Conservation (phyloP, 53 echinoderm and acorn worm genomes). For the Antedon mediterranea region DNA sequence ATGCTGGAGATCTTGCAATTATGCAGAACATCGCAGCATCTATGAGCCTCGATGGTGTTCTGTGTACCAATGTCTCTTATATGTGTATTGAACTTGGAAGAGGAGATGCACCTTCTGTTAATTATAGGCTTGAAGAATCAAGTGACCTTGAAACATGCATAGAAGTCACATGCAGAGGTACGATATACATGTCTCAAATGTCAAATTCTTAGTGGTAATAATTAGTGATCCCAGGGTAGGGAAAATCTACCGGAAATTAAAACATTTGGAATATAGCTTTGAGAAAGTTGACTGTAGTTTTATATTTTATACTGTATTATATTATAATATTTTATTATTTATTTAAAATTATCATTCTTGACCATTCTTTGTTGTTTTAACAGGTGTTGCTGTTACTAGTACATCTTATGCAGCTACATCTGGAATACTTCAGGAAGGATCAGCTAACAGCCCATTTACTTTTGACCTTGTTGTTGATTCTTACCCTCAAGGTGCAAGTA, state of each 20-base stretch:
- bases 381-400: conserved; percentile 55
- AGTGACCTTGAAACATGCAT: conserved; percentile 26
- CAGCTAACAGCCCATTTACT: conserved; percentile 19
- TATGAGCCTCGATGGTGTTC: conserved; percentile 9
- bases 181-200: too few relatives aligned
- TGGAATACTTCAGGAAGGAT: conserved; percentile 28
- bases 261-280: too few relatives aligned
- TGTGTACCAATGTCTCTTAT: conserved; percentile 27
- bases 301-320: background rate
- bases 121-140: conserved; percentile 3
- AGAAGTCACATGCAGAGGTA: conserved; percentile 41
- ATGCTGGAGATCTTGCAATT: conserved; percentile 6
- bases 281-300: too few relatives aligned
- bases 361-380: background rate
- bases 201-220: too few relatives aligned
- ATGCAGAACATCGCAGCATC: conserved; percentile 23
- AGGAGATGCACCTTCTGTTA: conserved; percentile 11
- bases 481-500: conserved; percentile 21
- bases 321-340: background rate
- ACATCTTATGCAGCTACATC: conserved; percentile 19
- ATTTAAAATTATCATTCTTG: background rate
- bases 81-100: conserved; percentile 40
- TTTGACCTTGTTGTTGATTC: conserved; percentile 44
- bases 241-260: too few relatives aligned
- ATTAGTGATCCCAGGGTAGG: too few relatives aligned